These are phyloP conservation scores for Archips crataeganus DNA, from an alignment of 2,888 invertebrate genomes.

Conservation along the genomic window DNA sequence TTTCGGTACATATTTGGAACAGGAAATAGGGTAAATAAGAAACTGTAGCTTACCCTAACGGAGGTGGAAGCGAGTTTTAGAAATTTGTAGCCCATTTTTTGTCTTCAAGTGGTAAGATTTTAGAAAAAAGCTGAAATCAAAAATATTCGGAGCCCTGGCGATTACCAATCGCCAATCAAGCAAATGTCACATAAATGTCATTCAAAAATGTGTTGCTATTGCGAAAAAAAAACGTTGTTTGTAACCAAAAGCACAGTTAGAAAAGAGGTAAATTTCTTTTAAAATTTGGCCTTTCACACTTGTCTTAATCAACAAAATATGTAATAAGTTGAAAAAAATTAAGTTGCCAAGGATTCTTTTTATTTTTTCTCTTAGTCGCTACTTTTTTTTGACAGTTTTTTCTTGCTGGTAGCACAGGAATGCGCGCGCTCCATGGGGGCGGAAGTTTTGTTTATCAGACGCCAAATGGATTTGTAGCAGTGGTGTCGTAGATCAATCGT, in stretches of 20 bases:
- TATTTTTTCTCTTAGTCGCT: too few species aligned
- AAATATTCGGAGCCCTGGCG: constrained; percentile 60
- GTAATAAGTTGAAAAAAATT: too few species aligned
- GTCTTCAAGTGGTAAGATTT: constrained; percentile 45
- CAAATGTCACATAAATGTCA: constrained; percentile 42
- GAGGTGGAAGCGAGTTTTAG: constrained; percentile 75
- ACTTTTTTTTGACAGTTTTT: not conserved
- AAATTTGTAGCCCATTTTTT: constrained; percentile 77
- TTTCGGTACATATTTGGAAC: constrained; percentile 22
- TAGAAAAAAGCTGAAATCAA: constrained; percentile 49
- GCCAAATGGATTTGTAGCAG: constrained; percentile 47
- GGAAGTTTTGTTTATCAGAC: constrained; percentile 84
- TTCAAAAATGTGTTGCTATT: constrained; percentile 15
- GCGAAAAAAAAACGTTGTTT: constrained; percentile 16
- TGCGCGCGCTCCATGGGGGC: constrained; percentile 80
- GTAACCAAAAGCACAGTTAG: not conserved
- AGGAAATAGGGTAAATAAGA: constrained; percentile 12
- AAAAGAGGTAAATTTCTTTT: not conserved
- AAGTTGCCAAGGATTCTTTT: not conserved
- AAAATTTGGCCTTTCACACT: not conserved
- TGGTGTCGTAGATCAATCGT: constrained; percentile 57
- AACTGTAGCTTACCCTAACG: constrained; percentile 67
- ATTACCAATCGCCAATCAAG: constrained; percentile 47
- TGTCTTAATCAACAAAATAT: too few species aligned
- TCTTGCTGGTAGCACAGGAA: constrained; percentile 49